Conservation (phyloP, 1,140 invertebrate species). For the Planococcus citri region DNA sequence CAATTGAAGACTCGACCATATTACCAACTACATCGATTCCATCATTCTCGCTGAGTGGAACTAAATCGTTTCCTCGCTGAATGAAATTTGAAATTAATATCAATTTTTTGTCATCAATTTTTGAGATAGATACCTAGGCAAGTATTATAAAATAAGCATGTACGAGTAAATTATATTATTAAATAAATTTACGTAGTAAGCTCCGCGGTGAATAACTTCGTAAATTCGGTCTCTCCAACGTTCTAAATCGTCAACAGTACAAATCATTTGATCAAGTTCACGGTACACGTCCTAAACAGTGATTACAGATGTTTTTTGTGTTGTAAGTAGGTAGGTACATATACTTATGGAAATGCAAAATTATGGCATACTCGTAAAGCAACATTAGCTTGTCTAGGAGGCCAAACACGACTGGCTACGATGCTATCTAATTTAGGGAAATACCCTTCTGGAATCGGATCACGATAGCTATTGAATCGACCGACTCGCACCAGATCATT, state of each 20-base stretch:
- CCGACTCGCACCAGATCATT: conserved; percentile 44
- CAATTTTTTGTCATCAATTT: too few relatives aligned
- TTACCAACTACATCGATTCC: conserved; percentile 72
- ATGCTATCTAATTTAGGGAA: conserved; percentile 58
- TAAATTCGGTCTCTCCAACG: conserved; percentile 60
- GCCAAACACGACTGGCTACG: conserved; percentile 49
- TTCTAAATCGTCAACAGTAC: conserved; percentile 54
- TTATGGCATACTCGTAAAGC: conserved; percentile 32
- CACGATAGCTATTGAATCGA: conserved; percentile 44
- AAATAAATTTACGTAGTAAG: conserved; percentile 32
- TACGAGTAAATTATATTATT: background rate
- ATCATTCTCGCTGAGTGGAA: conserved; percentile 46
- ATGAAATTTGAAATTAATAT: background rate
- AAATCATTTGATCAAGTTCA: conserved; percentile 47
- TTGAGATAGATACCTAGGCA: too few relatives aligned
- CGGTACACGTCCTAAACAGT: conserved; percentile 46
- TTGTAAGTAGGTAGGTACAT: too few relatives aligned
- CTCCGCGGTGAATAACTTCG: conserved; percentile 56
- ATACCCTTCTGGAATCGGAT: conserved; percentile 52
- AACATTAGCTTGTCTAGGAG: conserved; percentile 45
- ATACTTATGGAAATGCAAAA: too few relatives aligned
- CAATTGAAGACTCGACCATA: conserved; percentile 57
- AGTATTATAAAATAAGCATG: too few relatives aligned
- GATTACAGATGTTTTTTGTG: too few relatives aligned
- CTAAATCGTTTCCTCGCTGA: conserved; percentile 14